Evolutionary conservation across 2,888 invertebrate species (phyloP), one percentile per base, ranked within the genome.

Genomic region (Ceriagrion tenellum): DNA sequence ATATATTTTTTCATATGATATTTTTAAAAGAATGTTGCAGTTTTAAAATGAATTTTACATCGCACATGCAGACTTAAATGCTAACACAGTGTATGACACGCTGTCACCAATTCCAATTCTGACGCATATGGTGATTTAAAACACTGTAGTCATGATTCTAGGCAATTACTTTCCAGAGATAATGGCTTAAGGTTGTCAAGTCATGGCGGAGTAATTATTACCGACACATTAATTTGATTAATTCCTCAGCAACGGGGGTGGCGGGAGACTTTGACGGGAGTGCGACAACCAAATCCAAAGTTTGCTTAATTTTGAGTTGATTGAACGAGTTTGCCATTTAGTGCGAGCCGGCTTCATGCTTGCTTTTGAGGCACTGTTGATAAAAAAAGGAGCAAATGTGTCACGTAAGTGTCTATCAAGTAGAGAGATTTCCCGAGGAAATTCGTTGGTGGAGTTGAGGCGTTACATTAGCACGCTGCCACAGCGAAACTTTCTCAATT

Each of bases 281-380:
- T n/a, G 69, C 23, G 69, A 69, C 69, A n/a, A 69, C 69, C 69
- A n/a, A 69, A 69, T 69, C 26, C 69, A 69, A 69, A 69, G 69
- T 69, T 69, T 69, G 69, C 69, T n/a, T 69, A 69, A 69, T 69
- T 69, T 69, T 69, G 69, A 69, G 69, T 69, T 69, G 69, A 69
- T 69, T 69, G 69, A 69, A 69, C 26, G 69, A 69, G 26, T 69
- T 69, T 69, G 69, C 69, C 69, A 69, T 69, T 69, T 69, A 69
- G 69, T 69, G 69, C n/a, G 69, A 69, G 69, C 69, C 69, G 69
- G n/a, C 69, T 69, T n/a, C 69, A 8, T 69, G n/a, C 69, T n/a
- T 4, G 69, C n/a, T 69, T 69, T 69, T n/a, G 47, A 12, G 26
- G 26, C 26, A n/a, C 23, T 69, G 69, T 69, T 69, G 69, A 69